Percentiles rank a stretch among this genome's conserved stretches.
These are phyloP conservation scores for Trididemnum nubilum DNA, from an alignment of 23 tunicate species.

Conservation along the genomic window DNA sequence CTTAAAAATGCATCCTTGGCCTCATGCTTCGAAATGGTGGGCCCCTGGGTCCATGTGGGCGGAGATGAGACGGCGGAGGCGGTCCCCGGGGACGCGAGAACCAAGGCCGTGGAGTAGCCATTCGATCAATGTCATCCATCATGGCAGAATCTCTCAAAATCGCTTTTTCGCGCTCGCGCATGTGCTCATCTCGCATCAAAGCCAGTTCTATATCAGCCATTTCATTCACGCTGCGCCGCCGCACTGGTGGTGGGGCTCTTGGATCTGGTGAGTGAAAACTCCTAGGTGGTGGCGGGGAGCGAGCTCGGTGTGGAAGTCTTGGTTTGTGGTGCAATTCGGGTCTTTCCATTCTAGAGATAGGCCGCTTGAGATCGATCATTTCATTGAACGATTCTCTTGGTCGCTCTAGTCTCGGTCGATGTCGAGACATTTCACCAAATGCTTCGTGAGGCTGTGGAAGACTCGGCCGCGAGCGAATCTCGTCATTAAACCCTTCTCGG, in stretches of 20 bases:
- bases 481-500: not conserved
- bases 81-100: not conserved
- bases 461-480: not conserved
- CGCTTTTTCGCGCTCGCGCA: not conserved
- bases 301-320: not conserved
- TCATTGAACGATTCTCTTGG: not conserved
- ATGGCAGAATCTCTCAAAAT: not conserved
- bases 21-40: not conserved
- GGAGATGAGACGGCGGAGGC: not conserved
- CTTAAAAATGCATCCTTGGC: slow-evolving; percentile 23
- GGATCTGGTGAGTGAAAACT: not conserved
- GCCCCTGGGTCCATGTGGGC: not conserved
- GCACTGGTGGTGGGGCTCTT: not conserved
- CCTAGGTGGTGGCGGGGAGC: not conserved
- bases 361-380: too few relatives aligned
- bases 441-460: not conserved
- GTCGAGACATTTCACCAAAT: not conserved
- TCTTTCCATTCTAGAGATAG: too few relatives aligned
- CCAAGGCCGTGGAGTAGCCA: not conserved
- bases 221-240: slow-evolving; percentile 11
- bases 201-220: slow-evolving; percentile 1
- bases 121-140: slow-evolving; percentile 14
- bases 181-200: not conserved
- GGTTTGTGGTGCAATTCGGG: not conserved
- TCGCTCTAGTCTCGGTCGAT: not conserved